Percentiles rank a stretch among this genome's conserved stretches.
Conservation (phyloP, 1,140 invertebrate genomes). For the Drosophila gunungcola region DNA sequence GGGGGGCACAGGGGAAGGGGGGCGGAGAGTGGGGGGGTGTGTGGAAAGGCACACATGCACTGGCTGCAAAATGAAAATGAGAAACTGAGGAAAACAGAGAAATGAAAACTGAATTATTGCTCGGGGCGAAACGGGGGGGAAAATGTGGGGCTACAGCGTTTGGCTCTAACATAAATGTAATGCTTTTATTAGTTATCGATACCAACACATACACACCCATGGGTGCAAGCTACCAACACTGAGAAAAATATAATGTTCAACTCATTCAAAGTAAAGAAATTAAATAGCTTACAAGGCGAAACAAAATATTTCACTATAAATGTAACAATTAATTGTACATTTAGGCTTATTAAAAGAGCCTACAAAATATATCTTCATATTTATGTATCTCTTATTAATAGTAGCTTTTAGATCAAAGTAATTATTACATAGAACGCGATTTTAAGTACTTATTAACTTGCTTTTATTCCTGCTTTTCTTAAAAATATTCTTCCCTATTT, state of each 20-base stretch:
- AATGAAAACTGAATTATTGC: conserved; percentile 77
- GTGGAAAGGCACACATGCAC: conserved; percentile 36
- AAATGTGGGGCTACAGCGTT: conserved; percentile 13
- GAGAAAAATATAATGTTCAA: background rate
- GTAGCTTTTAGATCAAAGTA: no score
- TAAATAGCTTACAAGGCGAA: no score
- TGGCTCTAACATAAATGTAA: conserved; percentile 73
- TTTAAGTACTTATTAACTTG: no score
- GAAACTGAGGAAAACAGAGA: conserved; percentile 55
- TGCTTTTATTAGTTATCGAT: conserved; percentile 80
- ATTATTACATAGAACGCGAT: no score
- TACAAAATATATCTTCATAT: no score
- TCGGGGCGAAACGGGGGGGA: conserved; percentile 37
- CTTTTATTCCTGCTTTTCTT: no score
- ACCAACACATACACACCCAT: conserved; percentile 33
- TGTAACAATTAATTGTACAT: no score
- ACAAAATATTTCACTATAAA: no score
- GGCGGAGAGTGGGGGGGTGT: background rate
- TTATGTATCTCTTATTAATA: no score
- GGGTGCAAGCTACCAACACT: conserved; percentile 16
- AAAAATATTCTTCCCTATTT: no score
- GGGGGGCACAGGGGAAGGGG: background rate
- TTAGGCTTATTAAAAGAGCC: no score
- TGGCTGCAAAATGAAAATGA: conserved; percentile 53
- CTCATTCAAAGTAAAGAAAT: no score